Base-by-base conservation (phyloP, 2,888 invertebrate genomes). In the Catocala sponsa region DNA sequence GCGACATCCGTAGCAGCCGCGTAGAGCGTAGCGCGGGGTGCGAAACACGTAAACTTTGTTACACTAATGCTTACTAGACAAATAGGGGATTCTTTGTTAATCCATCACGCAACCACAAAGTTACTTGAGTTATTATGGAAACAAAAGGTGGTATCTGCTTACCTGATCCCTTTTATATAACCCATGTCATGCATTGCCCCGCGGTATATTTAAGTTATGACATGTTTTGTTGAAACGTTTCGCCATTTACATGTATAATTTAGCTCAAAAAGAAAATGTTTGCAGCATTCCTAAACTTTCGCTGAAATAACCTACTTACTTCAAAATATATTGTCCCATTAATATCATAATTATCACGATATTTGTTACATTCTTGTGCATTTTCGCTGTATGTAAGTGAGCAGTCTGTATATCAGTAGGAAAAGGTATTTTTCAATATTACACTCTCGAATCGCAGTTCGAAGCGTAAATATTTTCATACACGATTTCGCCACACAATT, bases 391-490 rank as follows among this genome's bases (percentile, higher is more conserved):
- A 6, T 38, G 48, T 42, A 56, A 49, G 10, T n/a, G 15, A 56
- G 32, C 48, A 58, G 68, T 72, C 72, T 60, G 48, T 68, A 68
- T 78, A 76, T 78, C 76, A 84, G 77, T 78, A 76, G 74, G 73
- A 69, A 77, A 79, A 79, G 77, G 70, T 65, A 74, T 80, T 78
- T 82, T 79, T 76, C 75, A 78, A 80, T 80, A 78, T 79, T 78
- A 80, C 75, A 74, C 76, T 76, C 71, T 79, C 59, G 74, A 82
- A 80, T 77, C 76, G 77, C 74, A 74, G 78, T 78, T 78, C 70
- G 72, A 78, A 80, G 81, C 81, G 78, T 84, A 84, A 83, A 84
- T 81, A 86, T 85, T 84, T 81, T 80, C 79, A 84, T 80, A 80
- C 79, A 80, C 70, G 71, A 79, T 78, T 82, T 76, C 62, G 67